Evolutionary conservation across 2,797 vertebrate species (phyloP).

Genomic region (Cirrhinus molitorella): DNA sequence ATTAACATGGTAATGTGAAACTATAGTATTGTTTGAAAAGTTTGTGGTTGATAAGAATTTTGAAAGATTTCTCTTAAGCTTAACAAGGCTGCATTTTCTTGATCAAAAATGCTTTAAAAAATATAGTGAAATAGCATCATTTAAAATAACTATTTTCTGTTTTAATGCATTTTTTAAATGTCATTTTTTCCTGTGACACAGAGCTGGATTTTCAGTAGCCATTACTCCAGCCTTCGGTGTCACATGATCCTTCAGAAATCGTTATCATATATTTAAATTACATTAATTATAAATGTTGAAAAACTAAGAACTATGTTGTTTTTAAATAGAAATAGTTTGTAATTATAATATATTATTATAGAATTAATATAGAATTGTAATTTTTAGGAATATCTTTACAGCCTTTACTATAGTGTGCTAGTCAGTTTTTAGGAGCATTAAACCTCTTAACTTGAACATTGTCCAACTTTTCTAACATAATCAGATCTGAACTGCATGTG

Average conservation of each 20-base stretch:
- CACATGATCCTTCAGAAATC: not conserved
- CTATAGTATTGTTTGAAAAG: not conserved
- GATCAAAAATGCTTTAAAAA: not conserved
- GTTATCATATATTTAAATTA: too few relatives aligned
- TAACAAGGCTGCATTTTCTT: not conserved
- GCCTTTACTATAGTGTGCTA: not conserved
- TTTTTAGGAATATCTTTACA: not conserved
- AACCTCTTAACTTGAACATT: not conserved
- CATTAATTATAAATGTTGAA: too few relatives aligned
- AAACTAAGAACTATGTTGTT: too few relatives aligned
- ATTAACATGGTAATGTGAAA: not conserved
- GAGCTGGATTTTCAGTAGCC: not conserved
- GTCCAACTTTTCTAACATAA: not conserved
- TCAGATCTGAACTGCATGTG: slow-evolving; percentile 16
- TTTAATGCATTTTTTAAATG: not conserved
- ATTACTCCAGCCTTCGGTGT: not conserved
- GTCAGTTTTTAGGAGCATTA: not conserved
- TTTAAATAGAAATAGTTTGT: not conserved
- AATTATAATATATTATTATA: not conserved
- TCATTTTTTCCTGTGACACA: not conserved
- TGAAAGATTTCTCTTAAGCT: not conserved
- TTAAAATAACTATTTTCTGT: not conserved
- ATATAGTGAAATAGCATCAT: not conserved
- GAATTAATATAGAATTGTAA: not conserved
- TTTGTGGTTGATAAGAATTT: not conserved